phyloP scores from a whole-genome alignment of 2,113 vertebrate genomes.

The Cyrtonyx montezumae region DNA sequence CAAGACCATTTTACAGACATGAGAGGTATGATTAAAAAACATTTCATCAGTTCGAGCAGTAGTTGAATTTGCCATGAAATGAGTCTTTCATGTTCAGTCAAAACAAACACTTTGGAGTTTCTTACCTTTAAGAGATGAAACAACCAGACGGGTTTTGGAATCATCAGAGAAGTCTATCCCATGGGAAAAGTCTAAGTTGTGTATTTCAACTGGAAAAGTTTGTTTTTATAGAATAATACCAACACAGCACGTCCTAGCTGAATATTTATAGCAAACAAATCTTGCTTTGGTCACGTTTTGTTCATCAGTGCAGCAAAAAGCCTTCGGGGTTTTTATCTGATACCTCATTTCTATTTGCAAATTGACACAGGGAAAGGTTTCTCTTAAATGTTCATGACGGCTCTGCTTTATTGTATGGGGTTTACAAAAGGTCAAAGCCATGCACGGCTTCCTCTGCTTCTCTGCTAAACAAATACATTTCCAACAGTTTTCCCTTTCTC shows the following conservation, averaged over 20 bases:
- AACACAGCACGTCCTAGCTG: slow-evolving; percentile 30
- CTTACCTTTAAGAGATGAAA: slow-evolving; percentile 53
- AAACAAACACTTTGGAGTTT: slow-evolving; percentile 67
- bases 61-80: slow-evolving; percentile 72
- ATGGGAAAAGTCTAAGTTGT: slow-evolving; percentile 4
- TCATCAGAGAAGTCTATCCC: slow-evolving; percentile 60
- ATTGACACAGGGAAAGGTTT: slow-evolving; percentile 1
- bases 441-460: slow-evolving; percentile 18
- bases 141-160: slow-evolving; percentile 57
- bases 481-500: background rate
- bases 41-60: slow-evolving; percentile 73
- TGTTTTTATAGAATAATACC: slow-evolving; percentile 41
- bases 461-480: background rate
- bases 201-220: slow-evolving; percentile 41
- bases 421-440: slow-evolving; percentile 3
- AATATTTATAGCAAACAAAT: background rate
- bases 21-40: slow-evolving; percentile 75
- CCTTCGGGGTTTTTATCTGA: background rate
- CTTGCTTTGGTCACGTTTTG: background rate
- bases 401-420: background rate
- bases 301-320: background rate
- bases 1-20: slow-evolving; percentile 62
- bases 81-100: slow-evolving; percentile 72
- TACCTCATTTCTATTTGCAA: background rate
- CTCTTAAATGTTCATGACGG: background rate